A percentile compares a stretch with the other conserved stretches of the same genome.
These are phyloP conservation scores for Glaucopsyche alexis DNA, from an alignment of 2,888 invertebrate species.

Conservation along the genomic window DNA sequence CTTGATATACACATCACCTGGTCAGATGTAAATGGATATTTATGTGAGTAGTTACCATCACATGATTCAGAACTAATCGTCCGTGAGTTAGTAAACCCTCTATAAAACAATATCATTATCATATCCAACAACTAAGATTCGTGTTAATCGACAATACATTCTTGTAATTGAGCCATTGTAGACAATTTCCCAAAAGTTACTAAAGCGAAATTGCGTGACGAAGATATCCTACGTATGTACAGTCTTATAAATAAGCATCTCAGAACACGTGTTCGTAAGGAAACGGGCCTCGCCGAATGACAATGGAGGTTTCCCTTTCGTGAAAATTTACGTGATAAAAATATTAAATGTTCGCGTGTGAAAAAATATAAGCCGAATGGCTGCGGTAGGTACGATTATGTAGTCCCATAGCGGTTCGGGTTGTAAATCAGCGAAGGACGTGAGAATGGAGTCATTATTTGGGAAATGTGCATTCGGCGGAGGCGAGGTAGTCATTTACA, in stretches of 20 bases:
- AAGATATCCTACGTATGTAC: conserved; percentile 59
- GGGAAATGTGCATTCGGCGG: conserved; percentile 52
- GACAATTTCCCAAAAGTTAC: conserved; percentile 54
- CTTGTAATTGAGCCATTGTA: conserved; percentile 57
- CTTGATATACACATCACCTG: neutral
- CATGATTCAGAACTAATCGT: neutral
- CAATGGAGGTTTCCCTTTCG: conserved; percentile 78
- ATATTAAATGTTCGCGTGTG: conserved; percentile 75
- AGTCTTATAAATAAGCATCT: conserved; percentile 50
- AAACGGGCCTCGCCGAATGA: conserved; percentile 70
- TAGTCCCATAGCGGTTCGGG: conserved; percentile 66
- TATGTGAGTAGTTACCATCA: neutral
- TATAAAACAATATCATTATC: conserved; percentile 8
- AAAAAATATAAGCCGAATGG: conserved; percentile 73
- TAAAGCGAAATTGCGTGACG: conserved; percentile 71
- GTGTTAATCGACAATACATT: conserved; percentile 59
- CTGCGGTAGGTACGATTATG: conserved; percentile 76
- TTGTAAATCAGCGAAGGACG: conserved; percentile 72
- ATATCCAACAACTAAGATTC: conserved; percentile 44
- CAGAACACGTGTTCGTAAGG: conserved; percentile 75
- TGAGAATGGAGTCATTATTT: conserved; percentile 73
- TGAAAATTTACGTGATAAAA: conserved; percentile 79
- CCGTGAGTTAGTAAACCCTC: conserved; percentile 41
- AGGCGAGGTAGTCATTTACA: conserved; percentile 9
- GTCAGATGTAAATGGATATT: neutral